Evolutionary conservation across 1,140 invertebrate genomes (phyloP).

Genomic region (Holcopasites calliopsidis): DNA sequence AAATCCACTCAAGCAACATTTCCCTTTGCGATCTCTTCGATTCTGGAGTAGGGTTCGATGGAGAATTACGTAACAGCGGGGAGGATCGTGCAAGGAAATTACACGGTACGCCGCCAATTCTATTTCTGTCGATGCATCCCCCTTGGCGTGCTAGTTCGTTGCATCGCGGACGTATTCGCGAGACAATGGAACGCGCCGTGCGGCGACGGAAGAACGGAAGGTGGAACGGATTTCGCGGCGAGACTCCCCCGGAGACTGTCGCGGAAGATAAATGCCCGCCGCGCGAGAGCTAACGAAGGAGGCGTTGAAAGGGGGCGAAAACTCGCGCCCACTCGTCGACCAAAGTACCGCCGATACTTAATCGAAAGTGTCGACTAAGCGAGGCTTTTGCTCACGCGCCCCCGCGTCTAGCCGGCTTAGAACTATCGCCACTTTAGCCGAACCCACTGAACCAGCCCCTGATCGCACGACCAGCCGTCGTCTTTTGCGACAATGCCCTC

Average conservation of each 20-base stretch:
- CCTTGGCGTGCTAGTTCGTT: not conserved
- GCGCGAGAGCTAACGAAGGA: slow-evolving; percentile 35
- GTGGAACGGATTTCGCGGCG: not conserved
- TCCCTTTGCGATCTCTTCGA: too few species aligned
- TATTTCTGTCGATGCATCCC: not conserved
- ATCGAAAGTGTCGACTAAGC: slow-evolving; percentile 62
- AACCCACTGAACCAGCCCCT: too few species aligned
- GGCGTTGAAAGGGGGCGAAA: slow-evolving; percentile 18
- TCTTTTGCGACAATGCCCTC: too few species aligned
- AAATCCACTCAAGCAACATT: too few species aligned
- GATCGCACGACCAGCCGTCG: too few species aligned
- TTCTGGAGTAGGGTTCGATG: too few species aligned
- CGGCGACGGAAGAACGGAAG: not conserved
- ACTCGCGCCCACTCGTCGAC: slow-evolving; percentile 53
- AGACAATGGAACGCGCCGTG: not conserved
- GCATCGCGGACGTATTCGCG: not conserved
- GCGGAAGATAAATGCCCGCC: slow-evolving; percentile 8
- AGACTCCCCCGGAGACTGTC: not conserved
- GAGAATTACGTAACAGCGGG: not conserved
- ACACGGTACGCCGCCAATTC: slow-evolving; percentile 6
- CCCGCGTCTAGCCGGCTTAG: not conserved
- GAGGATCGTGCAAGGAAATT: not conserved
- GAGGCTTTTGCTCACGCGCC: slow-evolving; percentile 41
- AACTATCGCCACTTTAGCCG: slow-evolving; percentile 10
- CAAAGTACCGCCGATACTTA: slow-evolving; percentile 53